Evolutionary conservation across 2,797 vertebrate species (phyloP), one percentile per base, ranked within the genome.

Genomic region (Sebastes alutus): DNA sequence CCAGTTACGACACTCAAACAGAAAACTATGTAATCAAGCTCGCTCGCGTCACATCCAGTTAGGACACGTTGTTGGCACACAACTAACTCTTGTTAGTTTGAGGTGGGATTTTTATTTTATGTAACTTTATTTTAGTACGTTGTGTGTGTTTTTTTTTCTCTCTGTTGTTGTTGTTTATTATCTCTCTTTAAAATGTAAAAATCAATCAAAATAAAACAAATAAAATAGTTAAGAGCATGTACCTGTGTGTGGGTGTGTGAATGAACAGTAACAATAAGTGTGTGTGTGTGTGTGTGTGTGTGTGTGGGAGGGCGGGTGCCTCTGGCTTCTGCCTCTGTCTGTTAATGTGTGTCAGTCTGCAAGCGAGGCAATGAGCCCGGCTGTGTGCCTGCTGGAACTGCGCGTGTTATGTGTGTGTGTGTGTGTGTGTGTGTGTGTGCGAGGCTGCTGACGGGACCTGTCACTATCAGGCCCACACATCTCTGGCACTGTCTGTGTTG

Each of bases 391-490:
- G 85, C 91, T 90, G 77, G 65, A 92, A 81, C 87, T 89, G 85
- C 71, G 85, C 84, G 87, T 87, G 84, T 79, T 69, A 27, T 68
- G 82, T 74, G 82, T 72, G 81, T 71, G 70, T 61, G 83, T 68
- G 74, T 54, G 71, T 58, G 77, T 6, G 42, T 52, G 2, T 54
- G 71, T 58, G 77, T 6, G 42, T 52, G 2, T 14, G 54, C 18
- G 4, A 2, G 56, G 93, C 94, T 93, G 96, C 96, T 95, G 97
- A 96, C 94, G 96, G 96, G 95, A 96, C 96, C 96, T 97, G 96
- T 97, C 96, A 96, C 95, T 97, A 97, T 98, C 97, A 95, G 95
- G 91, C 95, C 92, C 93, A 95, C 96, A 97, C 96, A 98, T 98
- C 97, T 97, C 95, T 97, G 97, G 97, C 97, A 93, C 95, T 88